phyloP scores from a whole-genome alignment of 64 coral and sea anemone genomes.

The Orbicella faveolata region DNA sequence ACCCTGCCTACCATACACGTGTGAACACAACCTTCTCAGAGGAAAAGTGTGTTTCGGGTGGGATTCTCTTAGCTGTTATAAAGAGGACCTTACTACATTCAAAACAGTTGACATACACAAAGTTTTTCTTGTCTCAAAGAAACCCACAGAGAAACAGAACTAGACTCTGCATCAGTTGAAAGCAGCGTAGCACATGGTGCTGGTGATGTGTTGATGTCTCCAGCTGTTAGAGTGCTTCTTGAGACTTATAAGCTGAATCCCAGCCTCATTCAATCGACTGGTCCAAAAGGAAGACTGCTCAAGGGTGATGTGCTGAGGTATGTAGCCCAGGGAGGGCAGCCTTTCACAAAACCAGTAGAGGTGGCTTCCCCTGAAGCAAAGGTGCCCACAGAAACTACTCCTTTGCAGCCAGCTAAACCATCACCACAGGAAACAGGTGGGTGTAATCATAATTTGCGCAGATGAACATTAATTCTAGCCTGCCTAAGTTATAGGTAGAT shows the following conservation, averaged over 20 bases:
- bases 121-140: background rate
- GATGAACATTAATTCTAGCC: too few species aligned
- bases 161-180: background rate
- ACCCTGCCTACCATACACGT: too few species aligned
- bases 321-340: slow-evolving; percentile 43
- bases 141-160: background rate
- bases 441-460: too few species aligned
- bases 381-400: background rate
- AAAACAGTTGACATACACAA: background rate
- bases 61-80: too few species aligned
- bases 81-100: too few species aligned
- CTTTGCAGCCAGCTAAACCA: slow-evolving; percentile 1
- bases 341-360: slow-evolving; percentile 5
- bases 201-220: slow-evolving; percentile 41
- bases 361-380: background rate
- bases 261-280: slow-evolving; percentile 71
- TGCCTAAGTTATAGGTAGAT: too few species aligned
- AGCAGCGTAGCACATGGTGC: background rate
- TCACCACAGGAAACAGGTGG: slow-evolving; percentile 27
- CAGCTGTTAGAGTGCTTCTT: slow-evolving; percentile 82
- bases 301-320: slow-evolving; percentile 84
- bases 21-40: too few species aligned
- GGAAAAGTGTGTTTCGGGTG: too few species aligned
- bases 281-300: slow-evolving; percentile 66
- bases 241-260: slow-evolving; percentile 74